These are phyloP conservation scores for Symphodus melops DNA, from an alignment of 2,113 vertebrate species.

Conservation along the genomic window DNA sequence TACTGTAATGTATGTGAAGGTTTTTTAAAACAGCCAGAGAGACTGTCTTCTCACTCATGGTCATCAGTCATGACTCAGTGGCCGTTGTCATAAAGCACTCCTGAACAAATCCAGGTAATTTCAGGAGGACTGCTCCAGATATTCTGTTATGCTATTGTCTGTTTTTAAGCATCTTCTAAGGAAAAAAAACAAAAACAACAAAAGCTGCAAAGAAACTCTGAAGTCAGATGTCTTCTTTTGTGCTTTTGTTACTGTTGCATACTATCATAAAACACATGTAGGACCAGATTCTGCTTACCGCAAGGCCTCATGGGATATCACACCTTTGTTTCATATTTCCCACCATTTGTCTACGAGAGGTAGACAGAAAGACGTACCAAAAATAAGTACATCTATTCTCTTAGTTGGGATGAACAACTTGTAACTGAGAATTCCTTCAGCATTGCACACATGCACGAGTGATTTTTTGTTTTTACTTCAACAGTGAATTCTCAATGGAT, in stretches of 20 bases:
- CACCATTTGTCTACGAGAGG: constrained; percentile 31
- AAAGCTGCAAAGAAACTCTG: too few species aligned
- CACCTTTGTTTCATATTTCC: constrained; percentile 46
- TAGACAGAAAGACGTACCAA: neutral
- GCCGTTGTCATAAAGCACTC: too few species aligned
- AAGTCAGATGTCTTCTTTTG: too few species aligned
- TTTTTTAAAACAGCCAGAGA: neutral
- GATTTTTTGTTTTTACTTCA: constrained; percentile 3
- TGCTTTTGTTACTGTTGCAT: constrained; percentile 13
- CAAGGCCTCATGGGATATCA: constrained; percentile 28
- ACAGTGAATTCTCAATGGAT: constrained; percentile 1
- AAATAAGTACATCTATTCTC: too few species aligned
- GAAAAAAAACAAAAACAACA: too few species aligned
- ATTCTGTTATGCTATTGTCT: too few species aligned
- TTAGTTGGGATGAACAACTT: too few species aligned
- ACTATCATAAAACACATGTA: neutral
- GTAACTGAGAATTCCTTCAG: neutral
- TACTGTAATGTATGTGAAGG: neutral
- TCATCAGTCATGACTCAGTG: too few species aligned
- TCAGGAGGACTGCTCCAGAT: too few species aligned
- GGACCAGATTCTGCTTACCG: neutral
- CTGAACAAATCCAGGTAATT: too few species aligned
- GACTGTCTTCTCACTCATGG: too few species aligned
- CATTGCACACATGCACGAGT: neutral
- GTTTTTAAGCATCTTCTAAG: too few species aligned